Evolutionary conservation across 2,113 vertebrate genomes (phyloP), one percentile per base, ranked within the genome.

Genomic region (Coreoperca whiteheadi): DNA sequence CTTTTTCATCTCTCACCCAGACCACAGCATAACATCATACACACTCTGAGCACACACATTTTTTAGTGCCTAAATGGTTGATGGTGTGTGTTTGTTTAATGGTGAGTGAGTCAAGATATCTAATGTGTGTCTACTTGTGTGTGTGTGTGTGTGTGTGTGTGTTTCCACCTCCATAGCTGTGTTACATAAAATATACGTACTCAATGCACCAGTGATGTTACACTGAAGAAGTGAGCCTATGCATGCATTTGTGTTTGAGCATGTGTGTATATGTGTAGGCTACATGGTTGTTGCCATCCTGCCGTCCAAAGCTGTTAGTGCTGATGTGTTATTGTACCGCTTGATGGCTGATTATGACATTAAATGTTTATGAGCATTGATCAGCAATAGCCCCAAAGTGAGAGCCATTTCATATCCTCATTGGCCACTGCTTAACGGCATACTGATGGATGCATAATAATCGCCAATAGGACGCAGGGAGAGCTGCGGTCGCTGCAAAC

Each of bases 361-460:
- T 89, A 94, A 93, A 94, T 93, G 94, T 94, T 93, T 90, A 94
- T 94, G 93, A 93, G 91, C 92, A 93, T 93, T 94, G 94, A 94
- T 94, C 92, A 91, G 89, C 74, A 28, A 89, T 87, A 61, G 85
- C 87, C 89, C 86, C 87, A 86, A 89, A 90, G 88, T 83, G 90
- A 89, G 86, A 89, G 75, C 34, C 88, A 69, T 94, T 94, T 93
- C 89, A 93, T 92, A 93, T 91, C 87, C 88, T 91, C 82, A 69
- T 87, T 65, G 91, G 87, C 86, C 91, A 82, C 83, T 74, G 86
- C 88, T 93, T 93, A 94, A 94, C 87, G 68, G 89, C 89, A 90
- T 72, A 79, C 90, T 95, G 92, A 95, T 94, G 94, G 92, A 95
- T 94, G 91, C 87, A 67, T 90, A 91, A 90, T 90, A 87, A 93